Conservation (phyloP, 2,797 vertebrate species). For the Clarias platycephalus region DNA sequence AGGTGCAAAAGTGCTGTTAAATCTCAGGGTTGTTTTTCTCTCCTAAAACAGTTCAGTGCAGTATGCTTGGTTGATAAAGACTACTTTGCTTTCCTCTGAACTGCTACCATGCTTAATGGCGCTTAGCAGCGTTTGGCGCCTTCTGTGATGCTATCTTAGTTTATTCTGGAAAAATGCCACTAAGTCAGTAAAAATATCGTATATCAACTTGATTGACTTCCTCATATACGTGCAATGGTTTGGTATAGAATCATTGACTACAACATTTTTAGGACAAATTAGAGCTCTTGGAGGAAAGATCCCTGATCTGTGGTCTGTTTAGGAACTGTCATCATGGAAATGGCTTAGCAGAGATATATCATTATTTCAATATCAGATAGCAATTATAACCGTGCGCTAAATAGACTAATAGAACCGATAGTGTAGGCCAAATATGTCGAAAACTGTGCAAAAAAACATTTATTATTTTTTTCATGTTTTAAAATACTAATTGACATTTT, state of each 20-base stretch:
- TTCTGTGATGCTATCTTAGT: constrained; percentile 69
- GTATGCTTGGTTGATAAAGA: constrained; percentile 42
- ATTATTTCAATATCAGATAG: not conserved
- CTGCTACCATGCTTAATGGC: constrained; percentile 52
- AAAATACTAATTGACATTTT: not conserved
- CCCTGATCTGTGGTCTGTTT: not conserved
- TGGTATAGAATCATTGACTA: not conserved
- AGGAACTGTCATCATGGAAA: not conserved
- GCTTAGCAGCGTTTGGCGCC: constrained; percentile 64
- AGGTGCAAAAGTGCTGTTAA: constrained; percentile 32
- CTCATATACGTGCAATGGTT: constrained; percentile 4
- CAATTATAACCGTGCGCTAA: not conserved
- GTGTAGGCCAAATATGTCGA: not conserved
- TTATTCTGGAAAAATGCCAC: constrained; percentile 58
- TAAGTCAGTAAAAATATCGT: constrained; percentile 55
- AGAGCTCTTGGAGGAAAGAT: not conserved
- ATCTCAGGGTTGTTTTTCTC: constrained; percentile 11
- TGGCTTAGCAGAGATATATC: not conserved
- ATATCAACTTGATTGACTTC: constrained; percentile 24
- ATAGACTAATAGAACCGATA: not conserved
- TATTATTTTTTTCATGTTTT: not conserved
- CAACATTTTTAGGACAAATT: not conserved
- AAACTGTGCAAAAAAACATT: not conserved
- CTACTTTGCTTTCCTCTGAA: constrained; percentile 42
- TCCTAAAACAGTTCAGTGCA: constrained; percentile 31